Evolutionary conservation across 2,797 vertebrate genomes (phyloP), one percentile per base, ranked within the genome.

Genomic region (Lacerta viridis): DNA sequence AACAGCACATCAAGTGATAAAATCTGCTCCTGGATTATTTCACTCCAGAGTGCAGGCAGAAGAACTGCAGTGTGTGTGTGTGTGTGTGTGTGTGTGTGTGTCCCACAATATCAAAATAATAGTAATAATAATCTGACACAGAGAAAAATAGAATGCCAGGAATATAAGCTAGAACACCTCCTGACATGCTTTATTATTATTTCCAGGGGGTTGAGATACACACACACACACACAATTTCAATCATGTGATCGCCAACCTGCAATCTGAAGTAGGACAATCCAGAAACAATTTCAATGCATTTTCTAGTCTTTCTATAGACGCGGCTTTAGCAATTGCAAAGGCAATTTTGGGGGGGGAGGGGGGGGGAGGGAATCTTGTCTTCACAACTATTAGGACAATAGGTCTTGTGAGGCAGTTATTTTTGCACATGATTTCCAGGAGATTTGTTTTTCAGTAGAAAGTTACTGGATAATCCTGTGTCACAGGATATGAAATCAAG

Each of bases 401-500:
- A 90, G 78, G 66, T 36, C 2, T 1, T 82, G 27, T 25, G 87
- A 50, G 43, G 81, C 13, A 82, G 8, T 33, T 87, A 41, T 85
- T 90, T 64, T 59, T 86, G n/a, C 2, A 83, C 59, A 64, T 82
- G 2, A 91, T 36, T 77, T 86, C 8, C 72, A 93, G 64, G 78
- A 78, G 13, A 84, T 89, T 74, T 17, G 11, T 0, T 74, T 85
- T 79, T 90, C 59, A 78, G 66, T 80, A 74, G 15, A 89, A n/a
- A 68, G 74, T 89, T 89, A 92, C 77, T 78, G 5, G 33, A 13
- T 3, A 90, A 85, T 87, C 66, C 78, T 92, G 91, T 82, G 87
- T 83, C 50, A 61, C 0, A 64, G n/a, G 69, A 64, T 41, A 41
- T 39, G 82, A 1, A 83, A 33, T 50, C 69, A 89, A 84, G 92